phyloP scores from a whole-genome alignment of 2,113 vertebrate species.

The Collichthys lucidus region DNA sequence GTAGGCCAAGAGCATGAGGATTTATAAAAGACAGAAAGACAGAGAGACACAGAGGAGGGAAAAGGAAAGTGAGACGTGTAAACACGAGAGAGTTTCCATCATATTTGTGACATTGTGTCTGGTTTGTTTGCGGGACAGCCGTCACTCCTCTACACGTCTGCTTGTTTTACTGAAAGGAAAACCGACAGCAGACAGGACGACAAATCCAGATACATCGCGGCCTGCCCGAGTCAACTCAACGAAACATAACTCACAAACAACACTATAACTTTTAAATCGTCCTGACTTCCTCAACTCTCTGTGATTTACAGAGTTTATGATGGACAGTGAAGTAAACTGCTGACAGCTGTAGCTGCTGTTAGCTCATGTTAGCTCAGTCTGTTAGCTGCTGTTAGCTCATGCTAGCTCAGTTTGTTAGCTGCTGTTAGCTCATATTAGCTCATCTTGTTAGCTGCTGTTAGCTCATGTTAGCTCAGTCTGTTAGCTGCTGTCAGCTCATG shows the following conservation, averaged over 20 bases:
- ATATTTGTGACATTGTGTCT: slow-evolving; percentile 57
- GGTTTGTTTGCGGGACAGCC: slow-evolving; percentile 62
- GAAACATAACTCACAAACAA: background rate
- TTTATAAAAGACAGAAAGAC: slow-evolving; percentile 60
- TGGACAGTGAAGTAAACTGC: too few relatives aligned
- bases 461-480: too few relatives aligned
- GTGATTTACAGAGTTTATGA: too few relatives aligned
- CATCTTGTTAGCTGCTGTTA: too few relatives aligned
- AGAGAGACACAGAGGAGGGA: slow-evolving; percentile 45
- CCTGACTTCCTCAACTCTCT: too few relatives aligned
- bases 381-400: too few relatives aligned
- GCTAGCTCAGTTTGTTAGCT: too few relatives aligned
- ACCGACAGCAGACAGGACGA: slow-evolving; percentile 37
- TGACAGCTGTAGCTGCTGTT: too few relatives aligned
- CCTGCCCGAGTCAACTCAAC: background rate
- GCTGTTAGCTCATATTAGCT: too few relatives aligned
- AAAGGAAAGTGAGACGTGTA: slow-evolving; percentile 48
- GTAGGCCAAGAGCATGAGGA: slow-evolving; percentile 75
- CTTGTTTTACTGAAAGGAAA: slow-evolving; percentile 10
- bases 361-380: too few relatives aligned
- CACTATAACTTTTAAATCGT: background rate
- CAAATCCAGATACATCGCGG: background rate
- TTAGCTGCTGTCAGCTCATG: too few relatives aligned
- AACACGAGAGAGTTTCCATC: slow-evolving; percentile 69
- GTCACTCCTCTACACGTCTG: slow-evolving; percentile 40